phyloP scores from a whole-genome alignment of 2,113 vertebrate species.

The Chloropsis cyanopogon region DNA sequence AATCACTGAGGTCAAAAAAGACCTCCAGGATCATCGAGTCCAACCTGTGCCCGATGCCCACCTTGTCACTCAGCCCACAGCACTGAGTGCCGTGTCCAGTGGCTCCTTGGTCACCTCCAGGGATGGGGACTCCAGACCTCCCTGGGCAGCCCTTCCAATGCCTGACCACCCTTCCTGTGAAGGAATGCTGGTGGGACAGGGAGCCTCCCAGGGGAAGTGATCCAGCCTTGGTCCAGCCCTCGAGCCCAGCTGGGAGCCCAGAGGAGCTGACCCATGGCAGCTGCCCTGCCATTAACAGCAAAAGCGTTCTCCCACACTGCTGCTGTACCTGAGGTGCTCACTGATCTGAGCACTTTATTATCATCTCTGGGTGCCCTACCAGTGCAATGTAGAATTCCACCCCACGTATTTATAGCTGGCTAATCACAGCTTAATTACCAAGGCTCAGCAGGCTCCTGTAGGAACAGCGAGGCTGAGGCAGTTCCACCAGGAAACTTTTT shows the following conservation, averaged over 20 bases:
- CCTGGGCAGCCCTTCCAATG: background rate
- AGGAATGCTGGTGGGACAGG: background rate
- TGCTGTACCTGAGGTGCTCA: background rate
- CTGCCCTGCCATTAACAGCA: fast-evolving
- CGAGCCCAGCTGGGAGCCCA: fast-evolving
- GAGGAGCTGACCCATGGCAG: background rate
- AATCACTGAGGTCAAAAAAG: background rate
- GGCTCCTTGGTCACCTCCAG: background rate
- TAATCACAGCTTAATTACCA: conserved; percentile 80
- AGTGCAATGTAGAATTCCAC: conserved; percentile 41
- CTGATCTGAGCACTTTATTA: background rate
- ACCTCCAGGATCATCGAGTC: background rate
- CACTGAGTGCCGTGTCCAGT: background rate
- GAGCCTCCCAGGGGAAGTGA: fast-evolving
- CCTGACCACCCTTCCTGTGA: background rate
- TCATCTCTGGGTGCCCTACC: background rate
- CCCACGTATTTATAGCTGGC: conserved; percentile 60
- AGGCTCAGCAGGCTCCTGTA: conserved; percentile 66
- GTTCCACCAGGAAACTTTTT: conserved; percentile 75
- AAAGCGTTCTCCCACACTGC: background rate
- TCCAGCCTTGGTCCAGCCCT: background rate
- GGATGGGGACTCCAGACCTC: background rate
- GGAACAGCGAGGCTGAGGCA: conserved; percentile 46
- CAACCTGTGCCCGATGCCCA: fast-evolving
- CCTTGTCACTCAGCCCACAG: background rate